phyloP scores from a whole-genome alignment of 2,797 vertebrate genomes.

The Microcaecilia unicolor region DNA sequence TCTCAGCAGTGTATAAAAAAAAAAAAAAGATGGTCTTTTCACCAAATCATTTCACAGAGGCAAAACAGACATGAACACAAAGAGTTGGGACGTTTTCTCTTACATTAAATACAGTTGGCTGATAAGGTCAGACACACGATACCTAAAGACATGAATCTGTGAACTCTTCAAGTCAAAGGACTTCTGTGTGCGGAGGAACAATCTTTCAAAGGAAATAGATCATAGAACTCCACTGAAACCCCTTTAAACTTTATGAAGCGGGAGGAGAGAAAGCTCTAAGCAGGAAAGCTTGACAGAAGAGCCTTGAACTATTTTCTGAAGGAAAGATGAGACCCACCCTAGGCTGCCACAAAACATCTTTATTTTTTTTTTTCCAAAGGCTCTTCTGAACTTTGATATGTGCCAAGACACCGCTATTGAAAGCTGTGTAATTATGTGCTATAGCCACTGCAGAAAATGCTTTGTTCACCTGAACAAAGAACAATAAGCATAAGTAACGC shows the following conservation, averaged over 20 bases:
- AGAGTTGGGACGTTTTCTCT: conserved; percentile 81
- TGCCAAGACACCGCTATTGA: conserved; percentile 75
- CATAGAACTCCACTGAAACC: conserved; percentile 75
- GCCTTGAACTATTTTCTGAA: conserved; percentile 87
- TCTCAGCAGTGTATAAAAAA: conserved; percentile 63
- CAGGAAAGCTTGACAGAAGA: conserved; percentile 83
- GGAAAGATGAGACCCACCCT: conserved; percentile 93
- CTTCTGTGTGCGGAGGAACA: conserved; percentile 70
- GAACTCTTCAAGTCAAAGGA: conserved; percentile 86
- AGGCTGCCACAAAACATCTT: conserved; percentile 89
- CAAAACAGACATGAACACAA: conserved; percentile 84
- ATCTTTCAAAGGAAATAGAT: conserved; percentile 81
- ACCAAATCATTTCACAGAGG: conserved; percentile 77
- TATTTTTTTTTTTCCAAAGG: conserved; percentile 72
- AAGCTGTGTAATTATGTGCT: conserved; percentile 75
- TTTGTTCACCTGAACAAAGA: conserved; percentile 74
- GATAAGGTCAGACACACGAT: conserved; percentile 91
- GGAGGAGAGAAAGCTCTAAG: conserved; percentile 80
- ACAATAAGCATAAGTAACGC: conserved; percentile 71
- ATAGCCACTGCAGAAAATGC: conserved; percentile 68
- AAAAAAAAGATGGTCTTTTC: conserved; percentile 70
- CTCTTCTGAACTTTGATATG: conserved; percentile 79
- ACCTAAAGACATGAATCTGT: conserved; percentile 90
- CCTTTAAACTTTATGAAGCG: conserved; percentile 81
- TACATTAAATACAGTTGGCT: conserved; percentile 85